phyloP scores from a whole-genome alignment of 1,140 invertebrate species.

The Platyura marginata region DNA sequence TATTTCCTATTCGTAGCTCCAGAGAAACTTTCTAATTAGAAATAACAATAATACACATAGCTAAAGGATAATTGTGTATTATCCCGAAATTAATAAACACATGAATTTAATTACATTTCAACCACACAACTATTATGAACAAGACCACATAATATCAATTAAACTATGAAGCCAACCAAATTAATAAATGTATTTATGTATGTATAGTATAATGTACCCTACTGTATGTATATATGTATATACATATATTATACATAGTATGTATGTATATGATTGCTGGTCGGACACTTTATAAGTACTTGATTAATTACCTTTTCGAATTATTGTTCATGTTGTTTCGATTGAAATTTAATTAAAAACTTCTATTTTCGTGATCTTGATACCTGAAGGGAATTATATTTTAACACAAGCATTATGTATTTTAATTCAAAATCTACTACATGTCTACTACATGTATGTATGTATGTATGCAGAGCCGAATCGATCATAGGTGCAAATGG shows the following conservation, averaged over 20 bases:
- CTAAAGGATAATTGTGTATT: not conserved
- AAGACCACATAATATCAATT: not conserved
- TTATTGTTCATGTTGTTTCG: not conserved
- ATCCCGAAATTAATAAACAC: not conserved
- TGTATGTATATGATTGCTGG: no score
- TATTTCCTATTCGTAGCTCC: no score
- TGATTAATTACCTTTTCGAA: not conserved
- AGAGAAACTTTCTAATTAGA: no score
- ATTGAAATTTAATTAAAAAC: not conserved
- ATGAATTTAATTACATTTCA: not conserved
- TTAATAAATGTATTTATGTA: not conserved
- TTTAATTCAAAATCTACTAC: no score
- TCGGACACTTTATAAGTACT: no score
- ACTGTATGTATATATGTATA: not conserved
- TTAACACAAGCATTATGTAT: not conserved
- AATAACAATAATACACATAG: no score
- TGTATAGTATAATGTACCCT: no score
- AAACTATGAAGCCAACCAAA: not conserved
- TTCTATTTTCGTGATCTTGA: not conserved
- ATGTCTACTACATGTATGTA: no score
- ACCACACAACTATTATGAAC: not conserved
- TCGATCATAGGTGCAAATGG: no score
- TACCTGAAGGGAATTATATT: not conserved
- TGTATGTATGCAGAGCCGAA: no score
- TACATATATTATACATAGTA: not conserved